phyloP scores from a whole-genome alignment of 2,797 vertebrate species.

The Chloroceryle amazona region DNA sequence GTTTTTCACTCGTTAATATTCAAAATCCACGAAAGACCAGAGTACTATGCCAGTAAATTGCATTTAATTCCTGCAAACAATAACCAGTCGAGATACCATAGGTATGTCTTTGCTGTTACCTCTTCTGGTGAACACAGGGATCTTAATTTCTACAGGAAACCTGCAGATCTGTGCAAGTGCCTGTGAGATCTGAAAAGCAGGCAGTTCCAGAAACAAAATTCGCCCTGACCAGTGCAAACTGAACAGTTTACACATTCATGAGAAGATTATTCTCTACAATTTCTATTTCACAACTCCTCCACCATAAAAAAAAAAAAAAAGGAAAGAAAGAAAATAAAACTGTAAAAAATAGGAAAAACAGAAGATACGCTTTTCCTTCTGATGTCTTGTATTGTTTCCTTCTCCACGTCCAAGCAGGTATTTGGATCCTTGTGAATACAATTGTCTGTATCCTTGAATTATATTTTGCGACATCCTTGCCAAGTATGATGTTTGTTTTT shows the following conservation, averaged over 20 bases:
- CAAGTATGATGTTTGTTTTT: slow-evolving; percentile 35
- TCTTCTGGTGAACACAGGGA: background rate
- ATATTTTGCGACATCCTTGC: background rate
- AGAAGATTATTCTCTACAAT: background rate
- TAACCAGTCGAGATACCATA: background rate
- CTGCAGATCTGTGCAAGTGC: background rate
- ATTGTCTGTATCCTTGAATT: background rate
- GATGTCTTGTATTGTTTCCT: background rate
- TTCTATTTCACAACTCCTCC: background rate
- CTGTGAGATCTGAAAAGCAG: background rate
- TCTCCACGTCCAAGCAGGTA: background rate
- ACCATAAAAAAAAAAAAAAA: background rate
- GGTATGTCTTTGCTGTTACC: background rate
- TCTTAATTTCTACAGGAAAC: background rate
- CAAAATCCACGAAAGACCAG: background rate
- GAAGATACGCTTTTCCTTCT: background rate
- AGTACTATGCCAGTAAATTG: background rate
- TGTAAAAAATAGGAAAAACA: too few relatives aligned
- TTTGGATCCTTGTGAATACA: background rate
- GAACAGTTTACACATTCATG: background rate
- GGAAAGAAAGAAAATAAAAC: too few relatives aligned
- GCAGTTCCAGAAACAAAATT: background rate
- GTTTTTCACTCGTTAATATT: background rate
- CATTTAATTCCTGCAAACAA: background rate
- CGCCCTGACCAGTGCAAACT: background rate